These are phyloP conservation scores for Pristionchus entomophagus DNA, from an alignment of 2,888 invertebrate species.

Conservation along the genomic window DNA sequence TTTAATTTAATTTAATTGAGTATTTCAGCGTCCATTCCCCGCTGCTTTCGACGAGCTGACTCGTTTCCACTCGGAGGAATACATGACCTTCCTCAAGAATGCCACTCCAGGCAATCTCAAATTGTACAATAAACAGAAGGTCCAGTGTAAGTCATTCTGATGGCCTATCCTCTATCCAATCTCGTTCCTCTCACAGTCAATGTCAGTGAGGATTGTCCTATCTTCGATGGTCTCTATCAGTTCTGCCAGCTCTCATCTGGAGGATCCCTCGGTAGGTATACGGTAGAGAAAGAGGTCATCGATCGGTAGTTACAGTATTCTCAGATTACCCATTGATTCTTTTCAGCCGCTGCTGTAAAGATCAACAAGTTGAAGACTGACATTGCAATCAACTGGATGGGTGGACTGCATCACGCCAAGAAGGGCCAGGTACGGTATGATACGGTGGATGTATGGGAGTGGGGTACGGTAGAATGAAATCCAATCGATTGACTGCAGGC, in stretches of 20 bases:
- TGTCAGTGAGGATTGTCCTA: constrained; percentile 77
- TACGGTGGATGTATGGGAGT: background rate
- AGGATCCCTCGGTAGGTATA: constrained; percentile 86
- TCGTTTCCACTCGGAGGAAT: constrained; percentile 99
- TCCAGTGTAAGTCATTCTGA: constrained; percentile 86
- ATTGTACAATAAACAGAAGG: constrained; percentile 99
- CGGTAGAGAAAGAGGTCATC: too few species aligned
- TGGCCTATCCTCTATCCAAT: too few species aligned
- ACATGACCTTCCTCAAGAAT: constrained; percentile 94
- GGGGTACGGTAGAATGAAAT: background rate
- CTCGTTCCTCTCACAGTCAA: constrained; percentile 80
- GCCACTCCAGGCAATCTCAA: constrained; percentile 99
- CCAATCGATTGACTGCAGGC: constrained; percentile 78
- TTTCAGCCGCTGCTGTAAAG: constrained; percentile 93
- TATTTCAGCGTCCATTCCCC: constrained; percentile 92
- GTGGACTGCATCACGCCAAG: constrained; percentile 98
- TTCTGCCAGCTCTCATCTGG: constrained; percentile 98
- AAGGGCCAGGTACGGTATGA: constrained; percentile 85
- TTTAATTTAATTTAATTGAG: too few species aligned
- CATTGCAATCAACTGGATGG: constrained; percentile 99
- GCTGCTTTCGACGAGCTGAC: constrained; percentile 99
- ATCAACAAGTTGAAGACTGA: constrained; percentile 98
- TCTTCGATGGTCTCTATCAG: constrained; percentile 79
- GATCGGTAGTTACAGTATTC: too few species aligned
- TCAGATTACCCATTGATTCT: background rate